Base-by-base conservation (phyloP, 2,888 invertebrate species). In the Dilophus febrilis region DNA sequence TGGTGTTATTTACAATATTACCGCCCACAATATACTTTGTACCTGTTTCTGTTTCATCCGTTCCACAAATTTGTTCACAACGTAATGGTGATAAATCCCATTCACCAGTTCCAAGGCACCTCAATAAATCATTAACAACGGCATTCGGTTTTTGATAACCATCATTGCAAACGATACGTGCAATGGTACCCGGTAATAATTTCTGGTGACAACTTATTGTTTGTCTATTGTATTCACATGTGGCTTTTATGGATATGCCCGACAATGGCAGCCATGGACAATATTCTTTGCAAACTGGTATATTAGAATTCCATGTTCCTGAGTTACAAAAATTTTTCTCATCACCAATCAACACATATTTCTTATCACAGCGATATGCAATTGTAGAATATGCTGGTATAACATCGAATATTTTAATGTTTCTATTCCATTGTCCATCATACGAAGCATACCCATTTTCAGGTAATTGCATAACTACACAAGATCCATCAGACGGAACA, bases 61-160 rank as follows among this genome's bases (percentile, higher is more conserved):
- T 34, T 2, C 56, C 57, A 37, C 57, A 59, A 3, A 49, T 41
- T 3, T 51, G 52, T 11, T 41, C 40, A 40, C 58, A 59, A 3
- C 40, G 43, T 4, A 45, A 47, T 29, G 53, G 48, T 2, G 36
- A 6, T 16, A 43, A 42, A 14, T 46, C 42, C 59, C 58, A 59
- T 28, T 46, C 42, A 2, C 54, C 55, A 42, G 47, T 33, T 0
- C 18, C 34, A 5, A 43, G 43, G 36, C 59, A 59, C 17, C 19
- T 41, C 5, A 41, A n/a, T 1, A 22, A 22, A 22, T 22, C 22
- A 22, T 22, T 22, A 12, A 33, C 31, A 7, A 18, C 5, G 14
- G 37, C 17, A n/a, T 37, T 28, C 3, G 42, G 41, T 37, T 38
- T 40, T 16, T 26, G 16, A 35, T 45, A 45, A 3, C 45, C 45